Conservation (phyloP, 2,797 vertebrate genomes). For the Craterocephalus amniculus region DNA sequence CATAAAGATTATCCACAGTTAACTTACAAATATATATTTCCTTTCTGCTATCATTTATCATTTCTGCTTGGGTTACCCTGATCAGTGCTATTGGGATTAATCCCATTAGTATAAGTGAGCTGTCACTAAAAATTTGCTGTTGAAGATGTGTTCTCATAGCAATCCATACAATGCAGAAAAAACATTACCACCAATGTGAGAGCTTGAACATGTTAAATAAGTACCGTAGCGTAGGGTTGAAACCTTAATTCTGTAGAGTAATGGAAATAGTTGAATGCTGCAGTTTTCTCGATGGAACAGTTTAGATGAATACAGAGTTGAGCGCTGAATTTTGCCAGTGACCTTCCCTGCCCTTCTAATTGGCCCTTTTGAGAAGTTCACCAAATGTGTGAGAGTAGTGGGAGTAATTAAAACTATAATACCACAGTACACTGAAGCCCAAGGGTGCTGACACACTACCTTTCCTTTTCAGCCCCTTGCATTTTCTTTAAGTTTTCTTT, state of each 20-base stretch:
- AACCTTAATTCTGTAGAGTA: slow-evolving; percentile 9
- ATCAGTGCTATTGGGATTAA: slow-evolving; percentile 14
- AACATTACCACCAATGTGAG: not conserved
- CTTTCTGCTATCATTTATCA: too few relatives aligned
- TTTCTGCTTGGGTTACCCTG: too few relatives aligned
- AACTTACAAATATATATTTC: too few relatives aligned
- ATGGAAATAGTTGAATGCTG: slow-evolving; percentile 11
- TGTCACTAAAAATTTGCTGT: not conserved
- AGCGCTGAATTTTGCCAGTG: slow-evolving; percentile 43
- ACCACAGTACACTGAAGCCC: slow-evolving; percentile 43
- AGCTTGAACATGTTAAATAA: not conserved
- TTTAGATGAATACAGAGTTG: slow-evolving; percentile 39
- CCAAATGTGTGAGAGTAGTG: slow-evolving; percentile 55
- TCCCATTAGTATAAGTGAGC: not conserved
- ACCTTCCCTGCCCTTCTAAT: slow-evolving; percentile 69
- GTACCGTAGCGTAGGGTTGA: not conserved
- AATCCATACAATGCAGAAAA: not conserved
- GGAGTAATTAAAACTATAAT: slow-evolving; percentile 72
- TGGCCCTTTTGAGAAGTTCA: slow-evolving; percentile 67
- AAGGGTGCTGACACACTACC: slow-evolving; percentile 57
- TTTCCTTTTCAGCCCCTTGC: slow-evolving; percentile 24
- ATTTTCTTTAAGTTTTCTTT: slow-evolving; percentile 16
- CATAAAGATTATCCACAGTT: not conserved
- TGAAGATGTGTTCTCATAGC: not conserved
- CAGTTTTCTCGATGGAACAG: slow-evolving; percentile 15